Conservation (phyloP, 1,140 invertebrate genomes). For the Drosophila kurseongensis region DNA sequence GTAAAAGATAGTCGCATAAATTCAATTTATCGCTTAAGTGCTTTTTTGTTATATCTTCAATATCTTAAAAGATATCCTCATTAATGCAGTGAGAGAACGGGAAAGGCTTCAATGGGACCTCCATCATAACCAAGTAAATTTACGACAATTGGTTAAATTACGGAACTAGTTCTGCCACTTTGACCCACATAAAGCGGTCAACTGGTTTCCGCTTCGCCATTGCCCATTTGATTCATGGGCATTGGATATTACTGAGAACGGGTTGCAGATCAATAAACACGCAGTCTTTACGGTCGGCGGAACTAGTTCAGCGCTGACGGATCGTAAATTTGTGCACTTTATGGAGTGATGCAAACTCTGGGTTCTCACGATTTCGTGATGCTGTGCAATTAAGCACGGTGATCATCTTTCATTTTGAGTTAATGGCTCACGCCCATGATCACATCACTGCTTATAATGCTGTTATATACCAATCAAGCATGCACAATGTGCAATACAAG, state of each 20-base stretch:
- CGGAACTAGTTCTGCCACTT: constrained; percentile 7
- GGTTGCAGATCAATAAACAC: constrained; percentile 7
- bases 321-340: constrained; percentile 23
- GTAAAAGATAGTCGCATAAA: no score
- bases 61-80: neutral
- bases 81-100: neutral
- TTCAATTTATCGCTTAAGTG: neutral
- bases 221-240: constrained; percentile 15
- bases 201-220: constrained; percentile 30
- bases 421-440: constrained; percentile 23
- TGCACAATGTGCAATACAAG: constrained; percentile 3
- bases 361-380: constrained; percentile 34
- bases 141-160: constrained; percentile 19
- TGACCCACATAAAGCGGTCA: constrained; percentile 31
- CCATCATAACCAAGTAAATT: constrained; percentile 31
- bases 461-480: neutral
- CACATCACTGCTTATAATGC: constrained; percentile 16
- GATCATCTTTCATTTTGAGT: constrained; percentile 29
- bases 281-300: constrained; percentile 18
- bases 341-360: constrained; percentile 20
- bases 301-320: constrained; percentile 18
- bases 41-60: neutral
- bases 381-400: constrained; percentile 43
- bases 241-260: constrained; percentile 6
- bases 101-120: neutral